Evolutionary conservation across 2,888 invertebrate genomes (phyloP), one percentile per base, ranked within the genome.

Genomic region (Catocala sponsa): DNA sequence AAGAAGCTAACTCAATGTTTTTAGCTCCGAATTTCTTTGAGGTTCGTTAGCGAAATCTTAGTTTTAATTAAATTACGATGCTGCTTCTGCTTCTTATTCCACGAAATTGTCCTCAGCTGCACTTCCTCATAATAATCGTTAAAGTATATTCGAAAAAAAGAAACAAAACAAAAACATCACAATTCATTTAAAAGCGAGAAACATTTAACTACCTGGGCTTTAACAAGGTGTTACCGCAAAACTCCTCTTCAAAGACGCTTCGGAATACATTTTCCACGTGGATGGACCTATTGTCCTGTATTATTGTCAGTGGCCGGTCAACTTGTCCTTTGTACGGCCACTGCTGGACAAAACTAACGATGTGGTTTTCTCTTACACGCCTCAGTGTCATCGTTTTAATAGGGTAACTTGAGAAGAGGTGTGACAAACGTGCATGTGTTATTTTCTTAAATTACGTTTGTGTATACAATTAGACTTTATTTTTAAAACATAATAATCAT

Each of bases 341-440:
- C 48, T 11, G 41, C 41, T 77, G 83, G 83, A 78, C 82, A 81
- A 84, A 72, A 71, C 63, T 89, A 89, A 86, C 84, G 83, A 85
- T 84, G 88, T 74, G 91, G 91, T 86, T 67, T 64, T 54, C 74
- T 74, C 70, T 73, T 81, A 65, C 70, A 90, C 87, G 92, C 89
- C 76, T 84, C 82, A 80, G 53, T 87, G 78, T 87, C 79, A 90
- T 78, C 63, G 76, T 91, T 92, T 91, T 93, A 92, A 92, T 90
- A 91, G 82, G 76, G 35, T 6, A 9, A 7, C 35, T 38, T 38
- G 35, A 7, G 35, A 38, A 9, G n/a, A 38, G 35, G 2, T 4
- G 4, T 25, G n/a, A n/a, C n/a, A n/a, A n/a, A n/a, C n/a, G 25
- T 25, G 25, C 25, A 1, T 25, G 25, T 25, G 25, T 25, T n/a